Evolutionary conservation across 2,888 invertebrate species (phyloP), one percentile per base, ranked within the genome.

Genomic region (Microchrysa polita): DNA sequence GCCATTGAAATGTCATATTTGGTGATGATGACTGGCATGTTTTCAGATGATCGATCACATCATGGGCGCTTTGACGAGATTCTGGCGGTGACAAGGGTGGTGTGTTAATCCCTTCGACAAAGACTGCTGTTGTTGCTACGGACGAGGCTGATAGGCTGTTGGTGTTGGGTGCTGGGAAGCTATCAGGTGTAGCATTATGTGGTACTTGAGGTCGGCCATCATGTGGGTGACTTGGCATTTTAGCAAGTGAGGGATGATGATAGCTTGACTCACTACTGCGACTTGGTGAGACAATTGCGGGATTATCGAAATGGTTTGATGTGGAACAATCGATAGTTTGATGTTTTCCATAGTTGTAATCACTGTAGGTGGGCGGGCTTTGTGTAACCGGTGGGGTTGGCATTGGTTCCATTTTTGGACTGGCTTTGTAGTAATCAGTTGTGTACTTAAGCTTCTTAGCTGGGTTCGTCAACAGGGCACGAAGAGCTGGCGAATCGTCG

Each of bases 391-490:
- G 81, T 75, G 79, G 59, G 1, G 14, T 27, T 27, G 22, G 52
- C 10, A 18, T 12, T 20, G 27, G 55, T 2, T 10, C 12, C 5
- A 20, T 14, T 12, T 57, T 69, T 34, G 27, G 27, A 10, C 27
- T 40, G 5, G 65, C 16, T 2, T 20, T 12, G 22, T 81, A 82
- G 52, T 83, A 84, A 22, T 83, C 81, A 7, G 85, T 82, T 5
- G 81, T 80, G 72, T 84, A 83, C 75, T 83, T 82, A 1, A 82
- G 77, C 74, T 83, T 85, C 78, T 83, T 83, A 0, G 79, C 79
- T 16, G 85, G 85, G 78, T 84, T 83, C 2, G 87, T 87, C 73
- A 91, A 82, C 67, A 90, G 80, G 0, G 90, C 88, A 77, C 90
- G 86, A 20, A 91, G 81, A 55, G 89, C 89, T 14, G 89, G 87